phyloP scores from a whole-genome alignment of 1,140 invertebrate genomes.

The Drosophila kohkoa region DNA sequence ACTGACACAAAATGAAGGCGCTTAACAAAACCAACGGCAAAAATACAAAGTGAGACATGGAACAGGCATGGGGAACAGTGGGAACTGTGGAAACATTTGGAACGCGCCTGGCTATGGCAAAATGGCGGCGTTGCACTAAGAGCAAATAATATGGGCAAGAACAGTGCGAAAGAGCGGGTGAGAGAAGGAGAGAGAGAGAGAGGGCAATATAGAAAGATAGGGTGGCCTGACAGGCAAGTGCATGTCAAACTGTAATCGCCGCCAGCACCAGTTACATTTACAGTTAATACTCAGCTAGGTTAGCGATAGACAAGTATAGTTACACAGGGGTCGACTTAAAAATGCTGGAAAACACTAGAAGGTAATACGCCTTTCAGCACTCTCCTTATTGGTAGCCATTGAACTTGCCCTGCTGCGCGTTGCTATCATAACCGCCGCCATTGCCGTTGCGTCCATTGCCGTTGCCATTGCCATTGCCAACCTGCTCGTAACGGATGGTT shows the following conservation, averaged over 20 bases:
- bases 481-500: conserved; percentile 90
- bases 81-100: conserved; percentile 41
- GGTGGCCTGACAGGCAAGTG: conserved; percentile 17
- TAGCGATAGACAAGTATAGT: conserved; percentile 59
- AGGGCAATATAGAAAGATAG: not conserved
- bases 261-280: conserved; percentile 19
- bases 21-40: conserved; percentile 80
- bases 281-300: conserved; percentile 64
- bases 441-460: conserved; percentile 76
- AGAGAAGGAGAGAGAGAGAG: conserved; percentile 16
- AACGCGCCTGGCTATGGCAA: conserved; percentile 78
- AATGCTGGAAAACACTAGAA: conserved; percentile 59
- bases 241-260: conserved; percentile 39
- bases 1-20: conserved; percentile 82
- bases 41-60: conserved; percentile 32
- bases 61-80: conserved; percentile 10
- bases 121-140: conserved; percentile 64
- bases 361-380: conserved; percentile 35
- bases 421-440: conserved; percentile 77
- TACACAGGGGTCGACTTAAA: conserved; percentile 66
- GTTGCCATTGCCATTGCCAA: conserved; percentile 85
- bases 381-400: conserved; percentile 70
- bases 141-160: not conserved
- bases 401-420: conserved; percentile 80
- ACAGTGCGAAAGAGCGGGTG: conserved; percentile 9